Base-by-base conservation (phyloP, 2,113 vertebrate genomes). In the Mus spicilegus region DNA sequence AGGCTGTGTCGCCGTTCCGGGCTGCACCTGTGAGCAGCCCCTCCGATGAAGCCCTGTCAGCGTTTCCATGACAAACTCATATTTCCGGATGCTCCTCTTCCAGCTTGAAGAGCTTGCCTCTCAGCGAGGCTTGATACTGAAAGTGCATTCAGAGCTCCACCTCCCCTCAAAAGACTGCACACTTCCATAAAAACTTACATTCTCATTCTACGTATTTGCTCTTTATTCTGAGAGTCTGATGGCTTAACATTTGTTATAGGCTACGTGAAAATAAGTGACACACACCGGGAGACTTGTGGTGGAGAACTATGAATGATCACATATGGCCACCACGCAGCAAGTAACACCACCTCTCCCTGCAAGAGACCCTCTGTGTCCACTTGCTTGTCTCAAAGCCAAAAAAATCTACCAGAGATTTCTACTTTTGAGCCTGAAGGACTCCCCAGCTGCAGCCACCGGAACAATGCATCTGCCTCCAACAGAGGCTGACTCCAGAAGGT, bases 21-120 rank as follows among this genome's bases (percentile, higher is more conserved):
- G 93, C 91, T 97, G 97, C 94, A 97, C 95, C 97, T 97, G 95
- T 80, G 89, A 97, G 92, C 95, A 49, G 61, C 87, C 91, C 87
- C 75, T 76, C 49, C 2, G 54, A 87, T 89, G 90, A 95, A 92
- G 77, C 95, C 95, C 63, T 72, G 95, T 95, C 96, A 96, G 96
- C 89, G 91, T 97, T 98, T 96, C 97, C 97, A 97, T 97, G 97
- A 97, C 97, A 95, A 97, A 97, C n/a, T 90, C 24, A 0, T 36
- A 90, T 96, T 97, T 97, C 97, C 80, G 26, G 92, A 91, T 81
- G 92, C 82, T 92, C 95, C 88, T 97, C 89, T 86, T 81, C 84
- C 69, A 93, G 94, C 93, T 92, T 86, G 49, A 95, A 94, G 80
- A 91, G 90, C 67, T 3, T 82, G 94, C 56, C 91, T 94, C 17